Conservation (phyloP, 2,888 invertebrate species). For the Apodemia zela region DNA sequence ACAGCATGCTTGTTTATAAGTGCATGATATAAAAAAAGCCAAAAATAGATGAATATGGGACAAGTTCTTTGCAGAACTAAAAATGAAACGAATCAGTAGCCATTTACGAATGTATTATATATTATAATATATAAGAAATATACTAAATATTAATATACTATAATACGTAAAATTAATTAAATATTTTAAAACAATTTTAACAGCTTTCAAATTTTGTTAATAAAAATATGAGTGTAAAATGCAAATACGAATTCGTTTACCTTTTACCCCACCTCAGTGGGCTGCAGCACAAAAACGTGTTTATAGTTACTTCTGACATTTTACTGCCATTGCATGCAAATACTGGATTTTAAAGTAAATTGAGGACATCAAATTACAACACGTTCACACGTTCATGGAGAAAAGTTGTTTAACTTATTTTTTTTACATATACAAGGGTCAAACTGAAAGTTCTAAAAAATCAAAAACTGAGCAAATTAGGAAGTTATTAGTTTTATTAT, state of each 20-base stretch:
- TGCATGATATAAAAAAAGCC: background rate
- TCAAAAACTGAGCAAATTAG: too few relatives aligned
- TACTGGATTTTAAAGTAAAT: background rate
- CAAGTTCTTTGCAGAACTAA: too few relatives aligned
- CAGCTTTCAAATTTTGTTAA: slow-evolving; percentile 11
- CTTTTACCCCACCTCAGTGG: background rate
- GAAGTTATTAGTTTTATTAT: too few relatives aligned
- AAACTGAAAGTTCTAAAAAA: too few relatives aligned
- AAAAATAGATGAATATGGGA: too few relatives aligned
- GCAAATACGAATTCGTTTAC: background rate
- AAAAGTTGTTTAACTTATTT: background rate
- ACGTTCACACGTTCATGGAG: background rate
- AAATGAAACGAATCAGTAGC: background rate
- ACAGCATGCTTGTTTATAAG: background rate
- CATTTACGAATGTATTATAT: background rate
- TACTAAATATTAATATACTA: too few relatives aligned
- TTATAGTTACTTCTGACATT: background rate
- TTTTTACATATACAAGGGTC: too few relatives aligned
- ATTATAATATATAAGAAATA: too few relatives aligned
- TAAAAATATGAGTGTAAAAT: slow-evolving; percentile 4
- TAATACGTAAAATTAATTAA: background rate
- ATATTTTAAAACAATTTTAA: background rate
- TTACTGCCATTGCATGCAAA: slow-evolving; percentile 1
- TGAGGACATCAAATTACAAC: slow-evolving; percentile 1
- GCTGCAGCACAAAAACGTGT: slow-evolving; percentile 6